Base-by-base conservation (phyloP, 2,888 invertebrate genomes). In the Dorcus parallelipipedus region DNA sequence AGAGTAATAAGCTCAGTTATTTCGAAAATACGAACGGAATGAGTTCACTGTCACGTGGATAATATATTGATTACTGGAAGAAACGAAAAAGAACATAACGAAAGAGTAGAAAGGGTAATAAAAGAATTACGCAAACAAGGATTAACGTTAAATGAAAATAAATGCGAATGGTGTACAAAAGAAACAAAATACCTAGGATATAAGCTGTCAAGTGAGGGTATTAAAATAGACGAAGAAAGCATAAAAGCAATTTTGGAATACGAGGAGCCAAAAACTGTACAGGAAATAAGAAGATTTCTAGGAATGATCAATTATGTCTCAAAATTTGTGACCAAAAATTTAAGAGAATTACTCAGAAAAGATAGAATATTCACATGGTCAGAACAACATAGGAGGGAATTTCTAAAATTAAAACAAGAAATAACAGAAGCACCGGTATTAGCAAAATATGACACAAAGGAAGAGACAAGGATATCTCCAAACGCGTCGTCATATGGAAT, bases 1-100 rank as follows among this genome's bases (percentile, higher is more conserved):
- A 58, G 58, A 52, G 43, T 56, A 23, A 58, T 51, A 47, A 49
- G 52, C 38, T 54, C 58, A 49, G 43, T 55, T n/a, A 58, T 58
- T 9, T 43, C 14, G 38, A 10, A 38, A 40, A 40, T 17, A 40
- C 2, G 33, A 10, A 38, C 42, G 23, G 45, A 33, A 26, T 1
- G 26, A 26, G 5, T 26, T 26, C 26, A 26, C 26, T 26, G 26
- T 26, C 26, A 26, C 2, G 5, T 26, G 26, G 49, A 49, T 14
- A 3, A 10, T 14, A 14, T 14, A 23, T 38, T 49, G 7, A 49
- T 49, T 38, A 38, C 26, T 4, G 26, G 26, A 1, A 26, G 26
- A 23, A 49, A 49, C 20, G 20, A 6, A 33, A 38, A 23, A 26
- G 49, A 49, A 49, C 49, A 49, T 38, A 38, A 49, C 49, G 38